These are phyloP conservation scores for Callionymus lyra DNA, from an alignment of 2,113 vertebrate genomes.

Conservation along the genomic window DNA sequence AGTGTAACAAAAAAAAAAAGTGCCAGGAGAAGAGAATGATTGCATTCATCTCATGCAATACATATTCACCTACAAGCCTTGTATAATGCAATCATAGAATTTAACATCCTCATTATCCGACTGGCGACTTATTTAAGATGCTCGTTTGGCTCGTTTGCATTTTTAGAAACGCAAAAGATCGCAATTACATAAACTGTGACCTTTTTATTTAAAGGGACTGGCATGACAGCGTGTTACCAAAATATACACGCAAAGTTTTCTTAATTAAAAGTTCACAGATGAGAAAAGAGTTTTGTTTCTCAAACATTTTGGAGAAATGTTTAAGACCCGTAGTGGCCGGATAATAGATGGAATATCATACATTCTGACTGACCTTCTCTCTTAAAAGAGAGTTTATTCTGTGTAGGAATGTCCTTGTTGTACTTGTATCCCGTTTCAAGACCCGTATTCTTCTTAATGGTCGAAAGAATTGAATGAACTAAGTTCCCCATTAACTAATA, in stretches of 20 bases:
- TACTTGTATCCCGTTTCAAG: no score
- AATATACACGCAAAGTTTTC: constrained; percentile 8
- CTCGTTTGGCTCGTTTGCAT: neutral
- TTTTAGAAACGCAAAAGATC: constrained; percentile 7
- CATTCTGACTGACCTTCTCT: no score
- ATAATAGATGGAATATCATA: no score
- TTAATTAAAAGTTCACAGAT: neutral
- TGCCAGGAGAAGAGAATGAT: neutral
- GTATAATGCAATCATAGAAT: constrained; percentile 4
- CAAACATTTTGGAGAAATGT: no score
- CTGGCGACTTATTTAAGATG: neutral
- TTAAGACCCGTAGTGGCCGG: no score
- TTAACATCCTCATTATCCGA: neutral
- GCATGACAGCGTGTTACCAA: constrained; percentile 3
- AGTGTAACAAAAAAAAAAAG: neutral
- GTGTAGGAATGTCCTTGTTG: no score
- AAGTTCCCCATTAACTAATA: no score
- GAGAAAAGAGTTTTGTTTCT: no score
- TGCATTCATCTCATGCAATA: neutral
- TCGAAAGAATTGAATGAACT: no score
- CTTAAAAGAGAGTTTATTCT: no score
- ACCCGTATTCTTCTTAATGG: no score
- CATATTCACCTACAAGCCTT: neutral
- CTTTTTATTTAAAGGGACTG: constrained; percentile 19
- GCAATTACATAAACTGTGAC: neutral